phyloP scores from a whole-genome alignment of 2,797 vertebrate genomes.

The Myripristis murdjan region DNA sequence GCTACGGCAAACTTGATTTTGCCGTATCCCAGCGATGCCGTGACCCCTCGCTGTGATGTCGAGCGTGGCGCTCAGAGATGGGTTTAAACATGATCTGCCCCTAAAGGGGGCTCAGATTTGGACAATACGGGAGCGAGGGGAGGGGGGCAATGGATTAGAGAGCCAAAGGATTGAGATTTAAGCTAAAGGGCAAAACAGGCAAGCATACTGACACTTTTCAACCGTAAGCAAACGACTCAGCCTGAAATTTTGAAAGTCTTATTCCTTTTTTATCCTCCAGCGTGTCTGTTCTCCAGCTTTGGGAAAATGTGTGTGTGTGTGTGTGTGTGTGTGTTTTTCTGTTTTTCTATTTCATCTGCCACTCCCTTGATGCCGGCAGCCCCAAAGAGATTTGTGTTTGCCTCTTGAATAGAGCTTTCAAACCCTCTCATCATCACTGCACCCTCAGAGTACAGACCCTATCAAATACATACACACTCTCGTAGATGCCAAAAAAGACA shows the following conservation, averaged over 20 bases:
- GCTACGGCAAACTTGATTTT: not conserved
- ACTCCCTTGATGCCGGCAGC: constrained; percentile 5
- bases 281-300: constrained; percentile 26
- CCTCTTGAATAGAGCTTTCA: constrained; percentile 39
- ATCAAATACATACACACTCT: not conserved
- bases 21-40: not conserved
- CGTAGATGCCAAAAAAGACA: not conserved
- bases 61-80: constrained; percentile 34
- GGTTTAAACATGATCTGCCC: constrained; percentile 40
- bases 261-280: constrained; percentile 11
- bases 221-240: constrained; percentile 22
- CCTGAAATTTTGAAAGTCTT: constrained; percentile 11
- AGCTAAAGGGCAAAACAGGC: constrained; percentile 44
- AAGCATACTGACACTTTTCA: constrained; percentile 19
- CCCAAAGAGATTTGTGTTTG: constrained; percentile 24
- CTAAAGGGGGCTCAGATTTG: constrained; percentile 34
- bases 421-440: constrained; percentile 31
- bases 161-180: constrained; percentile 23
- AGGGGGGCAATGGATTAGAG: constrained; percentile 30
- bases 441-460: constrained; percentile 1
- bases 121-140: not conserved
- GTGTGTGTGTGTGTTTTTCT: not conserved
- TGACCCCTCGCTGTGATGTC: constrained; percentile 2
- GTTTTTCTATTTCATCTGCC: constrained; percentile 40
- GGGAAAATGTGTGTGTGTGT: constrained; percentile 12